Evolutionary conservation across 1,140 invertebrate genomes (phyloP).

Genomic region (Meloidogyne chitwoodi): DNA sequence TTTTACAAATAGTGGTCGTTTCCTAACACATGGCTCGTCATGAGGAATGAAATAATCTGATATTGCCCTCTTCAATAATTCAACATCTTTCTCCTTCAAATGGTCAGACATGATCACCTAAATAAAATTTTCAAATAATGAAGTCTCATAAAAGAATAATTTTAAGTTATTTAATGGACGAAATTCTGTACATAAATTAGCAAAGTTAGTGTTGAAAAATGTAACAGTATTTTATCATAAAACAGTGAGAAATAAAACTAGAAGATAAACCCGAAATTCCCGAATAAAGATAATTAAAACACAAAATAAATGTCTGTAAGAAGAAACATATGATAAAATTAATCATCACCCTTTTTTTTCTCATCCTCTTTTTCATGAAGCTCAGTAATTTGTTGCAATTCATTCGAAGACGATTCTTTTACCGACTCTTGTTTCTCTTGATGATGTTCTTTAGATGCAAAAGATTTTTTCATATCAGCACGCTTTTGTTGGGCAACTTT

Average conservation of each 20-base stretch:
- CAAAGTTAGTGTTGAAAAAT: background rate
- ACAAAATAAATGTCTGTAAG: background rate
- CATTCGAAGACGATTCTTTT: background rate
- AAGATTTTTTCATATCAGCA: background rate
- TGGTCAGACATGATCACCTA: background rate
- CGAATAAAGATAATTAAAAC: background rate
- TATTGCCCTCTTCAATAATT: background rate
- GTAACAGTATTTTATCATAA: background rate
- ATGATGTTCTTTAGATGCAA: background rate
- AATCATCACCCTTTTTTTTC: background rate
- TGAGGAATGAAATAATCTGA: background rate
- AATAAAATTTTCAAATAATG: background rate
- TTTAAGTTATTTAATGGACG: too few relatives aligned
- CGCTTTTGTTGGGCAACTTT: background rate
- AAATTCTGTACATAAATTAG: too few relatives aligned
- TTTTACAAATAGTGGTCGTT: background rate
- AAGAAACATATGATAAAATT: background rate
- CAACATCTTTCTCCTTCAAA: background rate
- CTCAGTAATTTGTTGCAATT: background rate
- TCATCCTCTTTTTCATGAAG: background rate
- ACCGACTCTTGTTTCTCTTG: background rate
- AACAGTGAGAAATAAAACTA: background rate
- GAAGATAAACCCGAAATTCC: background rate
- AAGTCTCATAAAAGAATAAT: too few relatives aligned
- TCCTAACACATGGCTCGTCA: background rate